Conservation (phyloP, 2,797 vertebrate species). For the Sebastes nivosus region DNA sequence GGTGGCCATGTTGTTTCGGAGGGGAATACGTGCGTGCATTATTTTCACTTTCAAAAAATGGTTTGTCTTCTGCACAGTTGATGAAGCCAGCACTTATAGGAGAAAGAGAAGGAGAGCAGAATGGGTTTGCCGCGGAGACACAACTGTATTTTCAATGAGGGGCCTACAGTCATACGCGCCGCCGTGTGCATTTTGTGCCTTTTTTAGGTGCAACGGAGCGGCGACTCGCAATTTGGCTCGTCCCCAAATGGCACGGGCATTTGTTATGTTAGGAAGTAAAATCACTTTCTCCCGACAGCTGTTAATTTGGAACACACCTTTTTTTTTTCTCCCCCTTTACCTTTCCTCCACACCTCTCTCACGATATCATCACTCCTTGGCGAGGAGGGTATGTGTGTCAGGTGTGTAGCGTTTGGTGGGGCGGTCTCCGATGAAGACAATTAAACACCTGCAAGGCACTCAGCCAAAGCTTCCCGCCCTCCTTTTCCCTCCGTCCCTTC, state of each 20-base stretch:
- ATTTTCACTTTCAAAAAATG: conserved; percentile 8
- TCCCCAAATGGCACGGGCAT: conserved; percentile 51
- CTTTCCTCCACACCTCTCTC: not conserved
- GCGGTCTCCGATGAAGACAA: conserved; percentile 69
- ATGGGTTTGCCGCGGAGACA: conserved; percentile 44
- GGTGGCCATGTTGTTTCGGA: conserved; percentile 26
- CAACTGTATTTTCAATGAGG: conserved; percentile 66
- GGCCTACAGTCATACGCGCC: conserved; percentile 42
- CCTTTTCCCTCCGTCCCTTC: not conserved
- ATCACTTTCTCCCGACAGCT: conserved; percentile 43
- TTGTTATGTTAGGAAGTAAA: conserved; percentile 44
- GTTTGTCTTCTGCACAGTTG: conserved; percentile 2
- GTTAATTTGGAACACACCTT: conserved; percentile 42
- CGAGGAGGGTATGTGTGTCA: conserved; percentile 28
- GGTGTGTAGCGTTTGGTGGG: conserved; percentile 39
- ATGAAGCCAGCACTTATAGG: conserved; percentile 7
- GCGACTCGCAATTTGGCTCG: conserved; percentile 53
- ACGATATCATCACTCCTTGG: conserved; percentile 25
- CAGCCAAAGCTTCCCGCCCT: conserved; percentile 52
- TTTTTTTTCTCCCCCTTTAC: not conserved
- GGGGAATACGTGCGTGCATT: not conserved
- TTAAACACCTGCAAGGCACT: conserved; percentile 76
- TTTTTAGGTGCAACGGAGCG: conserved; percentile 61
- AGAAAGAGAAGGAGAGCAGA: conserved; percentile 10
- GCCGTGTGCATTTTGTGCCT: conserved; percentile 42